Conservation (phyloP, 2,113 vertebrate species). For the Caranx melampygus region DNA sequence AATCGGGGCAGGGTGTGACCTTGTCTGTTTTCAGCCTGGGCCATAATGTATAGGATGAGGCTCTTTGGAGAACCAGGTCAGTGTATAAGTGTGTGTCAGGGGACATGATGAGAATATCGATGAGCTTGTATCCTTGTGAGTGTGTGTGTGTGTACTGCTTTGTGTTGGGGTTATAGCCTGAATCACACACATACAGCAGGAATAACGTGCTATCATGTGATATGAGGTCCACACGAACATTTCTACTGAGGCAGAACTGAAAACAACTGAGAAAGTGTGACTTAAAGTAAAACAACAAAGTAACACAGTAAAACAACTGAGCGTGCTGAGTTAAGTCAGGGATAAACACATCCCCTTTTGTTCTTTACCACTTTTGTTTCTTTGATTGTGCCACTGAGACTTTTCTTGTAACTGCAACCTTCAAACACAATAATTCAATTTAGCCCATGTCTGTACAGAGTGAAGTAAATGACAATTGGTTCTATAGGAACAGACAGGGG, state of each 20-base stretch:
- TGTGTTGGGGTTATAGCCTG: too few species aligned
- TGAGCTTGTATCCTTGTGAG: constrained; percentile 8
- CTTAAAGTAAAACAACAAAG: too few species aligned
- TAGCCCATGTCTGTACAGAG: not conserved
- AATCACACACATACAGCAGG: not conserved
- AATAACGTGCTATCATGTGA: too few species aligned
- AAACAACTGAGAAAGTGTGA: too few species aligned
- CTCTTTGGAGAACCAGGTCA: constrained; percentile 31
- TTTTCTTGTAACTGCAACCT: not conserved
- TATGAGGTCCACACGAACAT: too few species aligned
- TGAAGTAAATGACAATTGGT: not conserved
- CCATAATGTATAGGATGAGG: constrained; percentile 20
- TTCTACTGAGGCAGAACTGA: too few species aligned
- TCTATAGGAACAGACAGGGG: not conserved
- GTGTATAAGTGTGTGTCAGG: constrained; percentile 41
- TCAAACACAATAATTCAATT: not conserved
- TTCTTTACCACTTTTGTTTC: not conserved
- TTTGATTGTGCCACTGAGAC: not conserved
- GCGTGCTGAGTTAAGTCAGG: too few species aligned
- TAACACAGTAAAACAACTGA: too few species aligned
- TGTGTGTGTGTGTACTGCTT: not conserved
- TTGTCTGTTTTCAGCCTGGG: constrained; percentile 16
- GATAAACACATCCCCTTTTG: too few species aligned
- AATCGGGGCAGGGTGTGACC: constrained; percentile 32
- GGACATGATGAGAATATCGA: constrained; percentile 44